A percentile compares a stretch with the other conserved stretches of the same genome.
These are phyloP conservation scores for Drosophila sulfurigaster DNA, from an alignment of 1,140 invertebrate species.

Conservation along the genomic window DNA sequence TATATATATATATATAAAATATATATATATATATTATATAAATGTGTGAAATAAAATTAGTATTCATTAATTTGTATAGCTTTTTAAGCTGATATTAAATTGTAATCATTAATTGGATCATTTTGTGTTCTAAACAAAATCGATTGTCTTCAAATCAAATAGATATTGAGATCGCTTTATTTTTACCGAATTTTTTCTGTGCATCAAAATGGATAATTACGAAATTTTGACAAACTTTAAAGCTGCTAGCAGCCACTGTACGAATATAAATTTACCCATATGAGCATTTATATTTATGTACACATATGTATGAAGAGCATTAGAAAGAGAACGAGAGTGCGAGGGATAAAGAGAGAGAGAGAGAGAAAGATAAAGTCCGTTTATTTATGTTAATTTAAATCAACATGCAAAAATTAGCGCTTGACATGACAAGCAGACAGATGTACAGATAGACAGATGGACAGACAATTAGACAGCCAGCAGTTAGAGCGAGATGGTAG, in stretches of 20 bases:
- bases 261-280: neutral
- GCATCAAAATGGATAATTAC: neutral
- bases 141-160: too few relatives aligned
- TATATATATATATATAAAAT: too few relatives aligned
- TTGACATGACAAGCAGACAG: slow-evolving; percentile 38
- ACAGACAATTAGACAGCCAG: neutral
- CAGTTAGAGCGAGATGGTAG: neutral
- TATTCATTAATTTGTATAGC: too few relatives aligned
- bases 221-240: neutral
- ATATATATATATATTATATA: too few relatives aligned
- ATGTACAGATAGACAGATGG: neutral
- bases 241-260: neutral
- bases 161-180: too few relatives aligned
- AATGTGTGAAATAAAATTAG: too few relatives aligned
- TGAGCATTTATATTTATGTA: slow-evolving; percentile 6
- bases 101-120: too few relatives aligned
- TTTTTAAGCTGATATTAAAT: too few relatives aligned
- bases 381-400: slow-evolving; percentile 55
- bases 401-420: slow-evolving; percentile 53
- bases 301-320: neutral
- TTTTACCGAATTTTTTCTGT: neutral
- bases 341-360: neutral
- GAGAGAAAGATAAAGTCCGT: slow-evolving; percentile 17
- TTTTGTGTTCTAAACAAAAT: too few relatives aligned
- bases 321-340: neutral